Evolutionary conservation across 2,113 vertebrate genomes (phyloP), one percentile per base, ranked within the genome.

Genomic region (Zosterops lateralis): DNA sequence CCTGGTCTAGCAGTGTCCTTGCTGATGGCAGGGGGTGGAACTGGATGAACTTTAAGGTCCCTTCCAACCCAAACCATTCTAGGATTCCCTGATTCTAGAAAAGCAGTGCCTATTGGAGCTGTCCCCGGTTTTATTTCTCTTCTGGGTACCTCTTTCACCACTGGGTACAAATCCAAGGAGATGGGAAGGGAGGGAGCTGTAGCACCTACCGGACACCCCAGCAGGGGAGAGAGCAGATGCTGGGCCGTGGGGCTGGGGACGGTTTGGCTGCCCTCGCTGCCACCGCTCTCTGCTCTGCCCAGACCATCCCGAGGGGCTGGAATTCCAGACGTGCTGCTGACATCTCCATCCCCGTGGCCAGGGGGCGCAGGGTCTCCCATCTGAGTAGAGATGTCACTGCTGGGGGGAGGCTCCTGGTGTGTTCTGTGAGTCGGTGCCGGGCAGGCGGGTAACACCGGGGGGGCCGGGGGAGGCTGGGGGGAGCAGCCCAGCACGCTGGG

Each of bases 121-220:
- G 22, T 19, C 21, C 36, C 25, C 14, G 14, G 29, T 40, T 82
- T 65, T 28, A n/a, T 25, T 78, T 28, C 34, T 56, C 20, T 84
- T 25, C 48, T 50, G 14, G 48, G 13, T 50, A 50, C 14, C 48
- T 50, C 14, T 50, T 50, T 60, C 50, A 25, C 13, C 36, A 21
- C 10, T 1, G 10, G 64, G 24, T 11, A 32, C 2, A 54, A 84
- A 56, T 5, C 1, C 29, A 25, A 67, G 44, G 26, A 70, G 61
- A 3, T 6, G 2, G 36, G 48, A 5, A 45, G 42, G 44, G 21
- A 73, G 36, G 1, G 53, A 79, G 57, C 58, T 53, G 53, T 12
- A n/a, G 36, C 56, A 98, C 97, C 66, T 94, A 98, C 96, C 73
- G 94, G 97, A 58, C 97, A 92, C 6, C 90, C 90, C 25, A 97